Conservation (phyloP, 2,797 vertebrate genomes). For the Caiman crocodilus region DNA sequence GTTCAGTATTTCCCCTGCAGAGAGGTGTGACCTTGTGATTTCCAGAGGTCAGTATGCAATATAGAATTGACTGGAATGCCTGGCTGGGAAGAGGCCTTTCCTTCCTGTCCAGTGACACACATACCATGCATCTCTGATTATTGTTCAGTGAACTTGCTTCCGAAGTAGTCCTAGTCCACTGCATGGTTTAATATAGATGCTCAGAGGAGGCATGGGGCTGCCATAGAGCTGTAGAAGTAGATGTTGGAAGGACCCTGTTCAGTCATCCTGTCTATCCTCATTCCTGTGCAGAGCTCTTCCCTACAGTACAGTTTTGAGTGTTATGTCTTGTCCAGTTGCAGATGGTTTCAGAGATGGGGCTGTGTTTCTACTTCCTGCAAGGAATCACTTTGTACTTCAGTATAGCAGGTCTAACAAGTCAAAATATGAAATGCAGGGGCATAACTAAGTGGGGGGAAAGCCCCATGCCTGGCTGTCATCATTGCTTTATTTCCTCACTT, state of each 20-base stretch:
- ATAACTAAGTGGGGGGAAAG: too few relatives aligned
- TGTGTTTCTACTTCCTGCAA: too few relatives aligned
- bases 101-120: neutral
- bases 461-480: too few relatives aligned
- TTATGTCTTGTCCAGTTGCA: neutral
- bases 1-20: neutral
- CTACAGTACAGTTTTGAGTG: neutral
- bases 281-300: neutral
- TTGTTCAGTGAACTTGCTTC: neutral
- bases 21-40: neutral
- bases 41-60: neutral
- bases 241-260: neutral
- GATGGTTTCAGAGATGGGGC: too few relatives aligned
- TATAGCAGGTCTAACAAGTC: too few relatives aligned
- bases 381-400: too few relatives aligned
- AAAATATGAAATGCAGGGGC: too few relatives aligned
- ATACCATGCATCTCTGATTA: neutral
- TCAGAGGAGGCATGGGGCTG: neutral
- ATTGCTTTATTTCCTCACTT: too few relatives aligned
- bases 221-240: neutral
- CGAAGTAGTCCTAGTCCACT: neutral
- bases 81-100: neutral
- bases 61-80: neutral
- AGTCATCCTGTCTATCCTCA: neutral
- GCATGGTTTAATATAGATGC: neutral